Evolutionary conservation across 1,140 invertebrate genomes (phyloP).

Genomic region (Apis laboriosa): DNA sequence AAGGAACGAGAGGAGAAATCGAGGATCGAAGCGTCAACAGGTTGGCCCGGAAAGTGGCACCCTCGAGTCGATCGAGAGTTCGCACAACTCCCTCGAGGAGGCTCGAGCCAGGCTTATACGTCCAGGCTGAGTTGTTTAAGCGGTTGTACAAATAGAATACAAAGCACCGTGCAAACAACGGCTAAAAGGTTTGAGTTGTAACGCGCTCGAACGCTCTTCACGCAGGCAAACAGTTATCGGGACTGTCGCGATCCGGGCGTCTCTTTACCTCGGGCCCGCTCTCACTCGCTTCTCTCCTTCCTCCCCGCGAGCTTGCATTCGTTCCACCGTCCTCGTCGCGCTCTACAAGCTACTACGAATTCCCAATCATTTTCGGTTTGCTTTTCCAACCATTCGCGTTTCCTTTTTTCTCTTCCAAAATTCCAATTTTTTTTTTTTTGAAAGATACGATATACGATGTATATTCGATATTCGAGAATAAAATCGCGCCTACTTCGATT

Average conservation of each 20-base stretch:
- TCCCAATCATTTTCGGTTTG: not conserved
- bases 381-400: not conserved
- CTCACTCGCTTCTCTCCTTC: not conserved
- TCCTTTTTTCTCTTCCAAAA: not conserved
- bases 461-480: too few relatives aligned
- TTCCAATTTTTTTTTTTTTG: too few relatives aligned
- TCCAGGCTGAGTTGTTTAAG: slow-evolving; percentile 74
- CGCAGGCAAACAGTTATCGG: slow-evolving; percentile 74
- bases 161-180: slow-evolving; percentile 76
- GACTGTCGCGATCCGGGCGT: slow-evolving; percentile 65
- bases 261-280: slow-evolving; percentile 27
- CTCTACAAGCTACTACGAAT: not conserved
- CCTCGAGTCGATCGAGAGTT: slow-evolving; percentile 60
- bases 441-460: too few relatives aligned
- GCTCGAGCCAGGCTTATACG: slow-evolving; percentile 61
- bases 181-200: slow-evolving; percentile 81
- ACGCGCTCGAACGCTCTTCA: slow-evolving; percentile 75
- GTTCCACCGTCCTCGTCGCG: not conserved
- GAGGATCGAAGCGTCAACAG: slow-evolving; percentile 56
- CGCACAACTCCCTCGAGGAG: slow-evolving; percentile 65
- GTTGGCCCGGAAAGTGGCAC: slow-evolving; percentile 60
- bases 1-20: not conserved
- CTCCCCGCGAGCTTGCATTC: not conserved
- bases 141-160: slow-evolving; percentile 79
- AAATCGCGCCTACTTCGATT: not conserved